Percentiles rank a stretch among this genome's conserved stretches.
Evolutionary conservation across 2,113 vertebrate genomes (phyloP).

Genomic region (Promerops cafer): DNA sequence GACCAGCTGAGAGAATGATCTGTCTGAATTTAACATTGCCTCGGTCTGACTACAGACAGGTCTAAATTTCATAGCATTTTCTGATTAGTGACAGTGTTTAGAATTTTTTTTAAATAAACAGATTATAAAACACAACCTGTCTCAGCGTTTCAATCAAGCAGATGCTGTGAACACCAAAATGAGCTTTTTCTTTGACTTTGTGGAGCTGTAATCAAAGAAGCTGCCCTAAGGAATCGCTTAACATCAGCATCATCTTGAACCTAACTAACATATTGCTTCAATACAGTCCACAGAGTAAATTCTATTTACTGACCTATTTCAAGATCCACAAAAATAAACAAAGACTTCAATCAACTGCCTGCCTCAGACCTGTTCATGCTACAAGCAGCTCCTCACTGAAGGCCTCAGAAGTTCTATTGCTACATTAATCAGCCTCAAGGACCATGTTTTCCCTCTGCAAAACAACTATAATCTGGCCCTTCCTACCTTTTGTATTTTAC

Average conservation of each 20-base stretch:
- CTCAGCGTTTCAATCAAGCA: not conserved
- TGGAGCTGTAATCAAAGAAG: not conserved
- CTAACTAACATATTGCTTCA: not conserved
- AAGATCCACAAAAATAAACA: conserved; percentile 18
- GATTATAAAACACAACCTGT: not conserved
- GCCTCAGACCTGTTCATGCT: not conserved
- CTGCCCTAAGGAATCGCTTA: not conserved
- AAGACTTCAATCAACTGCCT: not conserved
- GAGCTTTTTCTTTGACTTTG: not conserved
- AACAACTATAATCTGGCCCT: not conserved
- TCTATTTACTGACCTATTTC: conserved; percentile 11
- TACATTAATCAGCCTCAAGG: not conserved
- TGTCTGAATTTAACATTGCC: not conserved
- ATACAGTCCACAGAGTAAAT: not conserved
- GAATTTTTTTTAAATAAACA: not conserved
- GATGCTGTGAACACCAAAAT: not conserved
- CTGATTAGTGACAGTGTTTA: not conserved
- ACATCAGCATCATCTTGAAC: not conserved
- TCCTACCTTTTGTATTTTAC: not conserved
- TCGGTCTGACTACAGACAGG: not conserved
- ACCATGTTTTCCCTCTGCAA: not conserved
- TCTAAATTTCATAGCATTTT: not conserved
- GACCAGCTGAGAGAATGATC: not conserved
- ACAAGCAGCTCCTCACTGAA: not conserved
- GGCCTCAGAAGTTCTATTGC: not conserved